phyloP scores from a whole-genome alignment of 2,797 vertebrate species.

The Triplophysa bombifrons region DNA sequence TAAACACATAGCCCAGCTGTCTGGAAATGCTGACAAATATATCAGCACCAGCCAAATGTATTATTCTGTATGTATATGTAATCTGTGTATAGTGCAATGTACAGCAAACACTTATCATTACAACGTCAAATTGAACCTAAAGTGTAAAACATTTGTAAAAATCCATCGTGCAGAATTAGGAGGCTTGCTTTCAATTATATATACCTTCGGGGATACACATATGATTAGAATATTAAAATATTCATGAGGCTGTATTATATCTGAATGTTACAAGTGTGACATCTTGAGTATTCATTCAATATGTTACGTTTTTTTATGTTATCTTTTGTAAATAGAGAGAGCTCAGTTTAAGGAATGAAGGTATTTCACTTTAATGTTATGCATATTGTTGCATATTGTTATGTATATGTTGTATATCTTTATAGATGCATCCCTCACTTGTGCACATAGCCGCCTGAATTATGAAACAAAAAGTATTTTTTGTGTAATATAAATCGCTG shows the following conservation, averaged over 20 bases:
- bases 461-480: background rate
- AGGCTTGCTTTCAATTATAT: conserved; percentile 7
- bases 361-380: conserved; percentile 23
- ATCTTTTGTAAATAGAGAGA: conserved; percentile 7
- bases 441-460: background rate
- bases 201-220: background rate
- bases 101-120: background rate
- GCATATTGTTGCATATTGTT: conserved; percentile 38
- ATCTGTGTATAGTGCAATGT: conserved; percentile 27
- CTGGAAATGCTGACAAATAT: background rate
- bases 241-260: conserved; percentile 10
- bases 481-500: conserved; percentile 33
- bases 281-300: background rate
- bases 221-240: conserved; percentile 4
- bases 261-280: background rate
- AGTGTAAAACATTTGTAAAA: conserved; percentile 15
- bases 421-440: conserved; percentile 23
- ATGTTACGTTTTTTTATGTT: background rate
- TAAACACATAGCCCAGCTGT: background rate
- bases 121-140: background rate
- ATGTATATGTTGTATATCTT: conserved; percentile 31
- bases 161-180: background rate
- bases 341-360: conserved; percentile 1
- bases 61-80: background rate
- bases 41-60: background rate